phyloP scores from a whole-genome alignment of 2,797 vertebrate species.

The Allobates femoralis region DNA sequence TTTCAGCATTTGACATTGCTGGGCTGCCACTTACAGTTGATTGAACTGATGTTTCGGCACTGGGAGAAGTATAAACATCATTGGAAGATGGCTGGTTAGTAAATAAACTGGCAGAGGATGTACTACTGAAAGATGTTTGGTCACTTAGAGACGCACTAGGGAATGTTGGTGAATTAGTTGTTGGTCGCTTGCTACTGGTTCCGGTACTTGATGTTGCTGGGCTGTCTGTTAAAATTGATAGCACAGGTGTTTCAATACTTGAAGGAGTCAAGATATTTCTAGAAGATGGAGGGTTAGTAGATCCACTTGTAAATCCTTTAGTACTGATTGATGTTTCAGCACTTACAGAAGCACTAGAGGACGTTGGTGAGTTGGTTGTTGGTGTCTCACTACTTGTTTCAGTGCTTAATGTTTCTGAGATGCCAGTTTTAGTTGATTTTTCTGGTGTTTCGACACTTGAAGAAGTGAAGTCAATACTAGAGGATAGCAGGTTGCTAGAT shows the following conservation, averaged over 20 bases:
- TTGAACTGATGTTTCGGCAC: not conserved
- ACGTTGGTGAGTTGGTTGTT: not conserved
- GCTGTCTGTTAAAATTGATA: too few species aligned
- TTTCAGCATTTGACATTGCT: not conserved
- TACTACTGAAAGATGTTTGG: not conserved
- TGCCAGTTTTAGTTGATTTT: not conserved
- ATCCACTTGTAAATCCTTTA: not conserved
- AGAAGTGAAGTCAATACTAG: too few species aligned
- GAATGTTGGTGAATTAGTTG: not conserved
- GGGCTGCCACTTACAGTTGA: not conserved
- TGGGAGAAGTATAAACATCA: not conserved
- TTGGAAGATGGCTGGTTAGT: not conserved
- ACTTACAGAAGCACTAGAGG: not conserved
- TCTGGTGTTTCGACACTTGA: not conserved
- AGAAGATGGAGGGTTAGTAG: not conserved
- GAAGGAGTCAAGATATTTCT: not conserved
- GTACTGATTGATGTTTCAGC: not conserved
- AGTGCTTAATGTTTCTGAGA: not conserved
- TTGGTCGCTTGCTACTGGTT: not conserved
- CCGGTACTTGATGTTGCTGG: not conserved
- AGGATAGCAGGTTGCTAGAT: not conserved
- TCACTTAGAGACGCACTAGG: not conserved
- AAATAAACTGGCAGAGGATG: not conserved
- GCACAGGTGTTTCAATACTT: not conserved
- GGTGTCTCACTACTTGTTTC: not conserved